A percentile compares a stretch with the other conserved stretches of the same genome.
Conservation (phyloP, 2,888 invertebrate genomes). For the Gryllus longicercus region DNA sequence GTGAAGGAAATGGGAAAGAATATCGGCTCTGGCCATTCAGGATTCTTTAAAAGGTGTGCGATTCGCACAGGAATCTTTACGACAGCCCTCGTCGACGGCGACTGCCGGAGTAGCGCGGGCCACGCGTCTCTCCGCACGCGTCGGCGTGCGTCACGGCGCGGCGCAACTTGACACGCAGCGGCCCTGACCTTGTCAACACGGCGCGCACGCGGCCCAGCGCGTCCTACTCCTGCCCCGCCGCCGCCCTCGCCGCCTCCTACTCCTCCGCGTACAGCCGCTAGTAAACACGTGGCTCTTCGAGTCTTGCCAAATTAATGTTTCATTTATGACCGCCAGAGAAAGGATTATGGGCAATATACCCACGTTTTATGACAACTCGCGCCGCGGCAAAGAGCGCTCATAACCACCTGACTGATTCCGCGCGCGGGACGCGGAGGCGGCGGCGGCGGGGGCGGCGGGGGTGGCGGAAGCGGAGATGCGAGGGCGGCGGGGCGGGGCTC, state of each 20-base stretch:
- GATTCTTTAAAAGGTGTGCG: no score
- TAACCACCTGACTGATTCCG: constrained; percentile 17
- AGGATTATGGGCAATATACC: constrained; percentile 17
- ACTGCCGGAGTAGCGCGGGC: no score
- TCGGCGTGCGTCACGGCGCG: neutral
- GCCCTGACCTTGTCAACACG: constrained; percentile 9
- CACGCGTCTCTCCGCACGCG: neutral
- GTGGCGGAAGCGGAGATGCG: neutral
- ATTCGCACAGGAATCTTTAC: no score
- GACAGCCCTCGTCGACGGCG: no score
- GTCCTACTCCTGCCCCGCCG: neutral
- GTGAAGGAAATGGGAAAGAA: no score
- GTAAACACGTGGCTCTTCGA: constrained; percentile 17
- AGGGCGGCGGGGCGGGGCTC: no score
- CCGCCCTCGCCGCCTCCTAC: neutral
- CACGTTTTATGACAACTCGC: constrained; percentile 2
- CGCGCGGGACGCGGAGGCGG: neutral
- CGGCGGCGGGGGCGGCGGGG: neutral
- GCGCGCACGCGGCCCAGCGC: neutral
- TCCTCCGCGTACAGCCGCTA: neutral
- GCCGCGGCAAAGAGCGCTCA: constrained; percentile 9
- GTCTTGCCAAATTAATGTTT: constrained; percentile 17
- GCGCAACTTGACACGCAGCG: neutral
- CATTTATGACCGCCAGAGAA: constrained; percentile 17
- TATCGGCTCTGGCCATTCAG: no score